Evolutionary conservation across 2,888 invertebrate genomes (phyloP).

Genomic region (Tenthredo distinguenda): DNA sequence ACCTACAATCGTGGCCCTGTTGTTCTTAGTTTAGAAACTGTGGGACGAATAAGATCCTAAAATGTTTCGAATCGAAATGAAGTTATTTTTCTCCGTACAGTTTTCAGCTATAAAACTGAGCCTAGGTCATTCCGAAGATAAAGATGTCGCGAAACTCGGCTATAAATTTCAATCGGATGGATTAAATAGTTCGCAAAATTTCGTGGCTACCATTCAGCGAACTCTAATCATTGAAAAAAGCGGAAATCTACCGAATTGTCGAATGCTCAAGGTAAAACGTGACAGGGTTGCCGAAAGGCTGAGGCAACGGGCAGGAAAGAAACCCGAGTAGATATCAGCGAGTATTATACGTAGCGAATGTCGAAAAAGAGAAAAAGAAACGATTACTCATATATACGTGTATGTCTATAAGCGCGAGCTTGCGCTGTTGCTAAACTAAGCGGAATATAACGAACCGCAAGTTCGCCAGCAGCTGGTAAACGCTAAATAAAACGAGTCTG

Average conservation of each 20-base stretch:
- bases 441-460: constrained; percentile 16
- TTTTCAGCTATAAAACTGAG: background rate
- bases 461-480: constrained; percentile 11
- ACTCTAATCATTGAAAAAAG: background rate
- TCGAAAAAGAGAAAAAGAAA: background rate
- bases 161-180: background rate
- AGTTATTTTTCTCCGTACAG: background rate
- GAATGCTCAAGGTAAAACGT: background rate
- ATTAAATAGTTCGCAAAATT: background rate
- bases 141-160: background rate
- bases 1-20: background rate
- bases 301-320: background rate
- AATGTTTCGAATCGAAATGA: background rate
- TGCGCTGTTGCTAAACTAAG: background rate
- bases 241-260: background rate
- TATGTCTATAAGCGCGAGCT: background rate
- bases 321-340: background rate
- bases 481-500: background rate
- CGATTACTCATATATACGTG: background rate
- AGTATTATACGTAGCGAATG: background rate
- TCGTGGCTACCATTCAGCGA: background rate
- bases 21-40: background rate
- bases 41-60: background rate
- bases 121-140: background rate
- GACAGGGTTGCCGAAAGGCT: background rate